A percentile compares a stretch with the other conserved stretches of the same genome.
These are phyloP conservation scores for Ceratosolen fusciceps DNA, from an alignment of 1,140 invertebrate genomes.

Conservation along the genomic window DNA sequence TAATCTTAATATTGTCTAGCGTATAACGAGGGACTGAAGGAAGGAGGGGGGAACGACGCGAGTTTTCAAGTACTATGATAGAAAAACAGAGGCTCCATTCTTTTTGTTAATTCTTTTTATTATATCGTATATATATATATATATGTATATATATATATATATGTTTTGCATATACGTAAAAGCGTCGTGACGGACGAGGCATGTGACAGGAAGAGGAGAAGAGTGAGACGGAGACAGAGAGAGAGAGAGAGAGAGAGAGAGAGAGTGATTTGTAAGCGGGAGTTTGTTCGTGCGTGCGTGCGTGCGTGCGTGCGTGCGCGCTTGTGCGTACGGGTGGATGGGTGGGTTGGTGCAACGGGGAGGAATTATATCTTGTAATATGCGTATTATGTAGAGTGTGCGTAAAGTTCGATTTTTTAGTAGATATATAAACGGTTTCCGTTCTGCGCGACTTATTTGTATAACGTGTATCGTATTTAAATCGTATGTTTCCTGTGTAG, in stretches of 20 bases:
- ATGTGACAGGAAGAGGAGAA: background rate
- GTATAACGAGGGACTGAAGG: slow-evolving; percentile 53
- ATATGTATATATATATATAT: too few species aligned
- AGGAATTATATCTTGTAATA: slow-evolving; percentile 33
- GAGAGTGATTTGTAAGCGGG: too few species aligned
- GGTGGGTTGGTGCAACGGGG: slow-evolving; percentile 42
- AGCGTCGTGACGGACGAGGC: slow-evolving; percentile 3
- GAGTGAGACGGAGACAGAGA: background rate
- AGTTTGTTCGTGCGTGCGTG: background rate
- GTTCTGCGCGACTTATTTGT: slow-evolving; percentile 32
- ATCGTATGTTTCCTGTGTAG: slow-evolving; percentile 42
- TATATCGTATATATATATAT: too few species aligned
- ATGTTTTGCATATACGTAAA: too few species aligned
- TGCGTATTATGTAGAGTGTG: slow-evolving; percentile 21
- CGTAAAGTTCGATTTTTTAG: slow-evolving; percentile 31
- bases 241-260: background rate
- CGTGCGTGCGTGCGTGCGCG: background rate
- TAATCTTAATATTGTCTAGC: slow-evolving; percentile 62
- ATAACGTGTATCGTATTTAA: slow-evolving; percentile 36
- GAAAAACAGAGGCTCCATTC: slow-evolving; percentile 3
- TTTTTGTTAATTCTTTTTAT: too few species aligned
- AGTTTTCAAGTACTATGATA: slow-evolving; percentile 43
- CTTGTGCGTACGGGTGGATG: background rate
- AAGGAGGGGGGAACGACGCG: slow-evolving; percentile 31
- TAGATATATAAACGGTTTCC: slow-evolving; percentile 29